Conservation (phyloP, 2,113 vertebrate species). For the Tyrannus savana region DNA sequence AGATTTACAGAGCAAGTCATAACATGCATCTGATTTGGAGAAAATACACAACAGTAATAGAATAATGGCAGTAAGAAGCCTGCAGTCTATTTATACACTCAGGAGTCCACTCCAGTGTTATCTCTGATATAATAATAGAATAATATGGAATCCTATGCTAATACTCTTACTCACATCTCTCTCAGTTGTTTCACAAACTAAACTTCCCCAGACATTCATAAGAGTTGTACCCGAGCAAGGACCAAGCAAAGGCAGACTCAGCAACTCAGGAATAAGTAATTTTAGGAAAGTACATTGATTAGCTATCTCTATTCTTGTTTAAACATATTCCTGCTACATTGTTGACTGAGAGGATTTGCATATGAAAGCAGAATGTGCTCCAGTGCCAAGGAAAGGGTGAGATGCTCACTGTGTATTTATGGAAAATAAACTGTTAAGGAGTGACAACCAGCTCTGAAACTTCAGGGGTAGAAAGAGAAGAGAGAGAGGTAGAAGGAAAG, state of each 20-base stretch:
- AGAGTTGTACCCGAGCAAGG: background rate
- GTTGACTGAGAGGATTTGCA: conserved; percentile 59
- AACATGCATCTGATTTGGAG: background rate
- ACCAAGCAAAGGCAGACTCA: conserved; percentile 47
- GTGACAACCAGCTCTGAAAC: conserved; percentile 44
- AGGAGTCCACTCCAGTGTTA: background rate
- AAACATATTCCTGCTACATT: conserved; percentile 46
- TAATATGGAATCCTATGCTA: background rate
- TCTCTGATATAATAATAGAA: background rate
- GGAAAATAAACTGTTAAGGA: conserved; percentile 62
- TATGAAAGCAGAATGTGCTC: conserved; percentile 42
- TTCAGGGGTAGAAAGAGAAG: background rate
- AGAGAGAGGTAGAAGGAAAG: background rate
- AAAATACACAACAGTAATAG: background rate
- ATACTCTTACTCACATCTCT: background rate
- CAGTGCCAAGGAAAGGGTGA: background rate
- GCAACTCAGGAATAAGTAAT: conserved; percentile 3
- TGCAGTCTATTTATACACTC: background rate
- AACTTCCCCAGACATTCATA: background rate
- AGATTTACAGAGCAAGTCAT: background rate
- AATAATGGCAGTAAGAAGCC: background rate
- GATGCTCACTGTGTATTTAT: conserved; percentile 29
- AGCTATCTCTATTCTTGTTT: conserved; percentile 49
- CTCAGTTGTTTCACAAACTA: background rate
- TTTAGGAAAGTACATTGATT: conserved; percentile 48